Conservation (phyloP, 2,113 vertebrate genomes). For the Oryzias woworae region DNA sequence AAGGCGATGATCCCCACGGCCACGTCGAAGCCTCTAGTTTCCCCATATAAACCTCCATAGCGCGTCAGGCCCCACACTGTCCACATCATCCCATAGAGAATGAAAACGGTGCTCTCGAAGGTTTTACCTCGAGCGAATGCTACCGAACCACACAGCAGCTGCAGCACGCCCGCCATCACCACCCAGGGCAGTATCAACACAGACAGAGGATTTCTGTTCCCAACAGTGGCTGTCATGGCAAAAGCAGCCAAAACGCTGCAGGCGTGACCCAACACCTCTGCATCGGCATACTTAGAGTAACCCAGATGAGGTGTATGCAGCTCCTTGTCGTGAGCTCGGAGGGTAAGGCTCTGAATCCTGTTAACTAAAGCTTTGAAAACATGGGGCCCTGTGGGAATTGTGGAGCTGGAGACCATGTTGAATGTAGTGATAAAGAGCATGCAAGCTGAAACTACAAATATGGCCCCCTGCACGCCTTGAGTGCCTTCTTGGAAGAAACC, state of each 20-base stretch:
- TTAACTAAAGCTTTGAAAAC: conserved; percentile 67
- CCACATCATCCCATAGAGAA: conserved; percentile 86
- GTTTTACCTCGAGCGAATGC: conserved; percentile 88
- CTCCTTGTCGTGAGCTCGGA: conserved; percentile 74
- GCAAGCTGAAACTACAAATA: conserved; percentile 79
- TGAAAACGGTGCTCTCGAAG: conserved; percentile 86
- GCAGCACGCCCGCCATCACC: conserved; percentile 81
- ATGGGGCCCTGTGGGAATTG: conserved; percentile 69
- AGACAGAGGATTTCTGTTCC: conserved; percentile 64
- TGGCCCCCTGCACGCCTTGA: conserved; percentile 80
- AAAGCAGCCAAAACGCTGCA: conserved; percentile 84
- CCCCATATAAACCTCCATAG: conserved; percentile 75
- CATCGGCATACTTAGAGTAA: conserved; percentile 85
- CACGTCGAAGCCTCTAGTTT: conserved; percentile 77
- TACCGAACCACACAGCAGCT: conserved; percentile 82
- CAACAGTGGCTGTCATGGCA: conserved; percentile 73
- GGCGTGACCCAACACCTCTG: conserved; percentile 81
- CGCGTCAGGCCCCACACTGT: conserved; percentile 85
- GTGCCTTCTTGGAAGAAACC: conserved; percentile 81
- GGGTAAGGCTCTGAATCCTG: conserved; percentile 59
- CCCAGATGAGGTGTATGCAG: conserved; percentile 80
- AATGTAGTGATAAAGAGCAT: conserved; percentile 76
- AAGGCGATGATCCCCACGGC: conserved; percentile 81
- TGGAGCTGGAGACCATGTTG: conserved; percentile 61
- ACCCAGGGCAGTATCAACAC: conserved; percentile 84